These are phyloP conservation scores for Hydractinia symbiolongicarpus DNA, from an alignment of 30 jellyfish, hydroid and myxozoan species.

Conservation along the genomic window DNA sequence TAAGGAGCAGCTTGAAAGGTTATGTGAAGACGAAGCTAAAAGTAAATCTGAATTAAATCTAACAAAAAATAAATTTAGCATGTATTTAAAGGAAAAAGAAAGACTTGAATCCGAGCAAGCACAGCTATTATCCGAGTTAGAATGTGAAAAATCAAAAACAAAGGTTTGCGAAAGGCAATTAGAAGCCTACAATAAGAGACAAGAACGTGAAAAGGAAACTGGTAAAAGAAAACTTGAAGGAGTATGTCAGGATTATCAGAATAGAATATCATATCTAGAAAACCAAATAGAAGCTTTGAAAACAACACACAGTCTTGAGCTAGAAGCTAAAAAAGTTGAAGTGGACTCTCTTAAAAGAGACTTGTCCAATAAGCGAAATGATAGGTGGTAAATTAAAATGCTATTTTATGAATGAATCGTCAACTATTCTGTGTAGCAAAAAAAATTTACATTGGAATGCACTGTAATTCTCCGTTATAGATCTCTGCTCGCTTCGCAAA, in stretches of 20 bases:
- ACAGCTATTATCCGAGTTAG: neutral
- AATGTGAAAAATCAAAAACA: neutral
- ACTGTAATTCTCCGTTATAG: too few relatives aligned
- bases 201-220: neutral
- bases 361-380: too few relatives aligned
- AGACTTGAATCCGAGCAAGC: conserved; percentile 10
- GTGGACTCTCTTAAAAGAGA: conserved; percentile 10
- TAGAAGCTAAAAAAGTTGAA: conserved; percentile 17
- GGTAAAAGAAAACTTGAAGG: conserved; percentile 2
- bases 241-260: neutral
- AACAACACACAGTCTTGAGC: conserved; percentile 17
- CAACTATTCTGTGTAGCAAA: too few relatives aligned
- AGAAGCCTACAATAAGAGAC: neutral
- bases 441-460: too few relatives aligned
- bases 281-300: conserved; percentile 6
- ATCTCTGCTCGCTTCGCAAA: too few relatives aligned
- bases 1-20: conserved; percentile 2
- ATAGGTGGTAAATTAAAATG: too few relatives aligned
- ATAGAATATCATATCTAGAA: conserved; percentile 1
- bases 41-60: conserved; percentile 1
- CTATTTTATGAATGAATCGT: too few relatives aligned
- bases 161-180: neutral
- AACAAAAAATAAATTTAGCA: conserved; percentile 12
- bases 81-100: neutral
- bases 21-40: conserved; percentile 1